Conservation (phyloP, 2,797 vertebrate species). For the Anas capensis region DNA sequence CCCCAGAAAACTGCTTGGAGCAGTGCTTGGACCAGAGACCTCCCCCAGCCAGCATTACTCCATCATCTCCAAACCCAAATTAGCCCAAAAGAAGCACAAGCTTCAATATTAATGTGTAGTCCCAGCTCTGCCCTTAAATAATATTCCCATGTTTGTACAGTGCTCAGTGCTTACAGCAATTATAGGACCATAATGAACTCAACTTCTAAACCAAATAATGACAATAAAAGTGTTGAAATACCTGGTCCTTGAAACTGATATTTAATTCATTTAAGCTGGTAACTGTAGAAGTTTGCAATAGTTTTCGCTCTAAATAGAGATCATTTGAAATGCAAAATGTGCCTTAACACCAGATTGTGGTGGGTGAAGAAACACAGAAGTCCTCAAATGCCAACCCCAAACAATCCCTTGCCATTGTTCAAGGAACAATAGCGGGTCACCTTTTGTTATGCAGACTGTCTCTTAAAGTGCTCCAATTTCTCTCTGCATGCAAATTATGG, state of each 20-base stretch:
- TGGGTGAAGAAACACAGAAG: not conserved
- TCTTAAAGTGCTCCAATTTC: not conserved
- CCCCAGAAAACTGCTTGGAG: not conserved
- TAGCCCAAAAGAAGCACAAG: not conserved
- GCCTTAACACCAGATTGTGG: not conserved
- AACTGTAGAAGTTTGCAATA: not conserved
- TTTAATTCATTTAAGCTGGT: too few species aligned
- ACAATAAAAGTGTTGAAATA: not conserved
- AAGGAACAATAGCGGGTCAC: not conserved
- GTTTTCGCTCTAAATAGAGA: not conserved
- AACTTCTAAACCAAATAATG: not conserved
- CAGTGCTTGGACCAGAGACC: not conserved
- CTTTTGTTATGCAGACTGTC: not conserved
- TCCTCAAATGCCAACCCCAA: not conserved
- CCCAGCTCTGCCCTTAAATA: not conserved
- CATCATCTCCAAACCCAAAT: not conserved
- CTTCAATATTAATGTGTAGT: not conserved
- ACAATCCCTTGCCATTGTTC: not conserved
- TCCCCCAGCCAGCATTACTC: not conserved
- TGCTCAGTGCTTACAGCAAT: too few species aligned
- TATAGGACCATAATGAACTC: not conserved
- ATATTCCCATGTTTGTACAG: rapidly evolving
- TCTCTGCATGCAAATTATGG: not conserved
- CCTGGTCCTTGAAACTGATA: not conserved
- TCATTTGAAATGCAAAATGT: rapidly evolving